These are phyloP conservation scores for Brachionus sp. DNA, from an alignment of 1,140 invertebrate genomes.

Conservation along the genomic window DNA sequence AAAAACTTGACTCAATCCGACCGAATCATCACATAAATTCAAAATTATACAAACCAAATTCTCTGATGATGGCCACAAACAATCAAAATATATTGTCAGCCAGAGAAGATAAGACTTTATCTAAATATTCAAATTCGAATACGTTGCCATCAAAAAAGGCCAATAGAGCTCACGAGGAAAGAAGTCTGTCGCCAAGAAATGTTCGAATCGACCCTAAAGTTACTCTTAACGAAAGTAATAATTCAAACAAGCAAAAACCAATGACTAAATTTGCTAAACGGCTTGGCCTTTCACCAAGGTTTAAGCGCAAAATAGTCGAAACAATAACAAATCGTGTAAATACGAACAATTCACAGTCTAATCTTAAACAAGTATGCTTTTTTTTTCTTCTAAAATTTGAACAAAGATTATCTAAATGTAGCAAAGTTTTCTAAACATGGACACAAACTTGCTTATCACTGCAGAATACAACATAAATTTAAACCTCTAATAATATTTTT, in stretches of 20 bases:
- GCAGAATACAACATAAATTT: too few species aligned
- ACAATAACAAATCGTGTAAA: constrained; percentile 38
- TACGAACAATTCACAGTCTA: neutral
- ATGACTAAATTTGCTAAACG: constrained; percentile 19
- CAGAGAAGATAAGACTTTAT: neutral
- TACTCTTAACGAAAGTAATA: neutral
- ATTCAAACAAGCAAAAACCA: neutral
- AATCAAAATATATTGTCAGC: neutral
- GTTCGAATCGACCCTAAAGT: neutral
- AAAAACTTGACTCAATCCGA: constrained; percentile 15
- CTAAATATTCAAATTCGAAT: neutral
- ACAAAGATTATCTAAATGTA: too few species aligned
- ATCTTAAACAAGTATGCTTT: constrained; percentile 33
- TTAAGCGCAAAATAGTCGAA: constrained; percentile 34
- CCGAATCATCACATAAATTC: neutral
- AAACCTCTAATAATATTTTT: too few species aligned
- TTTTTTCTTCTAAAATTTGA: too few species aligned
- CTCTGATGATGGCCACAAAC: constrained; percentile 25
- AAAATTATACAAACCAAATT: constrained; percentile 40
- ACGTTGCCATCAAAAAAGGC: neutral
- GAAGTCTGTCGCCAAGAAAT: neutral
- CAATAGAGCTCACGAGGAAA: neutral
- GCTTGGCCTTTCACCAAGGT: constrained; percentile 9
- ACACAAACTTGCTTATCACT: too few species aligned
- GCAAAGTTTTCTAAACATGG: too few species aligned